Percentiles rank a stretch among this genome's conserved stretches.
phyloP scores from a whole-genome alignment of 2,888 invertebrate species.

The Spisula solida region DNA sequence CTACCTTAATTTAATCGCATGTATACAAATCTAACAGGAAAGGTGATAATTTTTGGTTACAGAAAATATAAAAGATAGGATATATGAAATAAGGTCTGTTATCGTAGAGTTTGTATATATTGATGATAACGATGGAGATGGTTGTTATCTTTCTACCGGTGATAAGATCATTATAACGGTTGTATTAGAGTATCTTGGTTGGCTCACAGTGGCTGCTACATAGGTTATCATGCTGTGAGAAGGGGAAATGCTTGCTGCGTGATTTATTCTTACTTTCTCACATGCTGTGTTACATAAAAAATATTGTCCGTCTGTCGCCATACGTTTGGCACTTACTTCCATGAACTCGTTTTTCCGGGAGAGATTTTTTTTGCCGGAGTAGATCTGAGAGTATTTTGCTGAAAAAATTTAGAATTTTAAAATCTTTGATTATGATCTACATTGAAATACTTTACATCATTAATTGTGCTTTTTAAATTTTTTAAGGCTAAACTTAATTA shows the following conservation, averaged over 20 bases:
- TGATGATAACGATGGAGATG: constrained; percentile 37
- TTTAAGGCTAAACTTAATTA: no score
- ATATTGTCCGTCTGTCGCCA: constrained; percentile 62
- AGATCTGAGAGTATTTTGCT: background rate
- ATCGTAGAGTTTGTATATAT: constrained; percentile 33
- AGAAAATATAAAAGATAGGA: constrained; percentile 37
- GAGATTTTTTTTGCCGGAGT: background rate
- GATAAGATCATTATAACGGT: constrained; percentile 47
- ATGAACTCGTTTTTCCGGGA: background rate
- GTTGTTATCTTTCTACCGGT: constrained; percentile 23
- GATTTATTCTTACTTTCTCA: constrained; percentile 68
- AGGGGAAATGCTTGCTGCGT: constrained; percentile 59
- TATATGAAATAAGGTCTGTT: constrained; percentile 30
- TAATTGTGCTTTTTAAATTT: background rate
- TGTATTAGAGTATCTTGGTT: constrained; percentile 40
- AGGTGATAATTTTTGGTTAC: constrained; percentile 24
- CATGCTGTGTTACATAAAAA: constrained; percentile 61
- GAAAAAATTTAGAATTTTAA: background rate
- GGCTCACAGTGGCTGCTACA: constrained; percentile 43
- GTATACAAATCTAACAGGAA: background rate
- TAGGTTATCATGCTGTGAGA: constrained; percentile 45
- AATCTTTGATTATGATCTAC: background rate
- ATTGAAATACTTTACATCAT: background rate
- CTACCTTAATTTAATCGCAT: constrained; percentile 9
- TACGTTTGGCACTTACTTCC: constrained; percentile 11